phyloP scores from a whole-genome alignment of 2,113 vertebrate genomes.

The Scytalopus superciliaris region DNA sequence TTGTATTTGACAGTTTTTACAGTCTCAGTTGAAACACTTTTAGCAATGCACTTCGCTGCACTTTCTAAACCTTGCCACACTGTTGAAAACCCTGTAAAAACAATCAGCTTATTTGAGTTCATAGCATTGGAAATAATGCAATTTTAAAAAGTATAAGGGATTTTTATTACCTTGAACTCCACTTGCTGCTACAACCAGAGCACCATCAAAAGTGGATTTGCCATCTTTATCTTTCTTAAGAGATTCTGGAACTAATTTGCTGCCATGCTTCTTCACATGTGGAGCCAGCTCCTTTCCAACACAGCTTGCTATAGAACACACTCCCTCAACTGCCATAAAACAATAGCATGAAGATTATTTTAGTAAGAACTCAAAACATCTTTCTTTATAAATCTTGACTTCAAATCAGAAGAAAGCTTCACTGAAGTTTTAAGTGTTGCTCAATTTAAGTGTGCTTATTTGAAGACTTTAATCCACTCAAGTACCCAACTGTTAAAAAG shows the following conservation, averaged over 20 bases:
- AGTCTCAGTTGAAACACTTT: conserved; percentile 90
- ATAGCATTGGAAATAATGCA: not conserved
- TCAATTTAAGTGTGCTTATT: not conserved
- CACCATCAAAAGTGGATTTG: conserved; percentile 90
- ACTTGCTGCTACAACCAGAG: conserved; percentile 95
- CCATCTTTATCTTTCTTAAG: conserved; percentile 94
- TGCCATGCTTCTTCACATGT: conserved; percentile 93
- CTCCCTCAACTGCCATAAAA: conserved; percentile 86
- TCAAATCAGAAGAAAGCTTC: not conserved
- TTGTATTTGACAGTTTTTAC: conserved; percentile 93
- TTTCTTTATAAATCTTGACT: not conserved
- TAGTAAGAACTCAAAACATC: not conserved
- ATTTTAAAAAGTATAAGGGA: not conserved
- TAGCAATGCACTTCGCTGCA: conserved; percentile 90
- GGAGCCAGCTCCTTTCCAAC: conserved; percentile 93
- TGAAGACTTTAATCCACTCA: not conserved
- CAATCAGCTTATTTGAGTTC: not conserved
- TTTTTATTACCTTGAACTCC: conserved; percentile 88
- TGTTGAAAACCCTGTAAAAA: conserved; percentile 88
- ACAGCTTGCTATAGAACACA: conserved; percentile 86
- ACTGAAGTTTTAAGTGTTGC: not conserved
- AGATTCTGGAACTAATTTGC: conserved; percentile 94
- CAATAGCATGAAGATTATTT: not conserved
- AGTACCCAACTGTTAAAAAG: not conserved
- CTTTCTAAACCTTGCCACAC: conserved; percentile 95